Base-by-base conservation (phyloP, 2,113 vertebrate genomes). In the Zosterops lateralis region DNA sequence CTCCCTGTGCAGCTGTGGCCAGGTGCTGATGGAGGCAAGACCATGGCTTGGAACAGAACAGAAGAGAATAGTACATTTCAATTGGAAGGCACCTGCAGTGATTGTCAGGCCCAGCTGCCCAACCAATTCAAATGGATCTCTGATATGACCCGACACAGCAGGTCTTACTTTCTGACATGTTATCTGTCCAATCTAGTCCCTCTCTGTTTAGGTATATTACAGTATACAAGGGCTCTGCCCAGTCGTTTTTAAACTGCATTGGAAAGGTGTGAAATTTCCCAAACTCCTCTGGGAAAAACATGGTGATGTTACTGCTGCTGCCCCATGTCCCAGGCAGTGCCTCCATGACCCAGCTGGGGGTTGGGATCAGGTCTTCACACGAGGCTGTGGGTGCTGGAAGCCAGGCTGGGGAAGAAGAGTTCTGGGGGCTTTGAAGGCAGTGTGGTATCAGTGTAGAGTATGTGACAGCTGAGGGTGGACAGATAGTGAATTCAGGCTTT, bases 271-370 rank as follows among this genome's bases (percentile, higher is more conserved):
- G 53, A 72, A 17, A 64, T 32, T 17, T 73, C 54, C 70, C 60
- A 29, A 68, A 31, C 6, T 73, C 58, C 31, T 58, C 29, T 53
- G 48, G 45, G 31, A 38, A 66, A 76, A 84, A 28, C 18, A 40
- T 1, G 3, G 38, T 5, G 22, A 42, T 7, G 7, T 20, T 32
- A 8, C 47, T 2, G 1, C 68, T 58, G 67, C 56, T 79, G 2
- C 17, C 25, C 17, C 1, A 0, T 1, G 15, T 38, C 10, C 21
- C 72, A 51, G 31, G 28, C 42, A 36, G 26, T 61, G 42, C 10
- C 31, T 54, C 58, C 10, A 0, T 15, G 44, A 29, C 48, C 0
- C 0, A 42, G 38, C 44, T 2, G 1, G 24, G 29, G 42, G 57
- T 1, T 76, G 64, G 34, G 17, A 68, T 32, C 26, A 7, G 36